Evolutionary conservation across 2,113 vertebrate genomes (phyloP).

Genomic region (Setophaga kirtlandii): DNA sequence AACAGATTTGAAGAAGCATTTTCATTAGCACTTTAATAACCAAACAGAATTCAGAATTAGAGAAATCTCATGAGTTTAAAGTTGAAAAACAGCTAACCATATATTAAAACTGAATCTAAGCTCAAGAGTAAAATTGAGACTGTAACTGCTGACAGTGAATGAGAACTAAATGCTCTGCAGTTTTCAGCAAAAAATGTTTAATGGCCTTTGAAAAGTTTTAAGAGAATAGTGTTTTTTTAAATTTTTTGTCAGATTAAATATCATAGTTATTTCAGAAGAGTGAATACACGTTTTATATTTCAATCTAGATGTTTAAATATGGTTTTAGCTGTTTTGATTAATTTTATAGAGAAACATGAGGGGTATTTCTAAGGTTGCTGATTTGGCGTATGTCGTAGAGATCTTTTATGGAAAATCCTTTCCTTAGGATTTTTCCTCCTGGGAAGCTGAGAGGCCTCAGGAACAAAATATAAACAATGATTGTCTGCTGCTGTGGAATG

Average conservation of each 20-base stretch:
- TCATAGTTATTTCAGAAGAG: background rate
- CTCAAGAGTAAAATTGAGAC: background rate
- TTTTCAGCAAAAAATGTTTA: background rate
- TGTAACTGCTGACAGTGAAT: background rate
- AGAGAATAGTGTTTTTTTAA: accelerated
- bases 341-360: background rate
- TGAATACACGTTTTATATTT: background rate
- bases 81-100: background rate
- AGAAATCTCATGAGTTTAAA: background rate
- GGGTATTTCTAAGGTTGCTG: background rate
- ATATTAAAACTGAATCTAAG: background rate
- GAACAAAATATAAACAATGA: too few relatives aligned
- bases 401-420: too few relatives aligned
- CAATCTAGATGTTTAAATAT: background rate
- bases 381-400: background rate
- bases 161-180: background rate
- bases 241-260: background rate
- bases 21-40: background rate
- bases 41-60: background rate
- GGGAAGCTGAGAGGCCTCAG: too few relatives aligned
- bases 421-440: too few relatives aligned
- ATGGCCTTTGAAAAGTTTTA: background rate
- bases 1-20: background rate
- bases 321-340: background rate
- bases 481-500: too few relatives aligned